These are phyloP conservation scores for Notocelia uddmanniana DNA, from an alignment of 2,888 invertebrate genomes.

Conservation along the genomic window DNA sequence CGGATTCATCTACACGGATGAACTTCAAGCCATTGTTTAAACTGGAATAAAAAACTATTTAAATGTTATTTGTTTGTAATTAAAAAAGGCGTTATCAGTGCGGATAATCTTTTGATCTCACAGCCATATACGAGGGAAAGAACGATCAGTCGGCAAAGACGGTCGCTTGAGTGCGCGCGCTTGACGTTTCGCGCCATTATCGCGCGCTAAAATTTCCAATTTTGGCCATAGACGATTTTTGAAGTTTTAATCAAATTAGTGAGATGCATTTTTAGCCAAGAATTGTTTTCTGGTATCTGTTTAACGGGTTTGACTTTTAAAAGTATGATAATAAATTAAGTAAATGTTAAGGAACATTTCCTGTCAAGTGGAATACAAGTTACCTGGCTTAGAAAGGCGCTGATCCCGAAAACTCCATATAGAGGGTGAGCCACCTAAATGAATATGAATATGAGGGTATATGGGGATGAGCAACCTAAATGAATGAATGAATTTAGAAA, in stretches of 20 bases:
- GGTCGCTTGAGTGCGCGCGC: conserved; percentile 25
- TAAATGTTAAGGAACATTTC: neutral
- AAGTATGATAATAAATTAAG: neutral
- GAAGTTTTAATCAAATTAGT: neutral
- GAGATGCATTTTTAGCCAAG: neutral
- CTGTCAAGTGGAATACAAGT: neutral
- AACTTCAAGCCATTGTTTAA: conserved; percentile 32
- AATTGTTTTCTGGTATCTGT: neutral
- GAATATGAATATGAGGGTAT: neutral
- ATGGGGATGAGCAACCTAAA: too few relatives aligned
- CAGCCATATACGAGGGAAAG: conserved; percentile 26
- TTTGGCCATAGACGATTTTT: neutral
- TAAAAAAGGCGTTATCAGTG: conserved; percentile 41
- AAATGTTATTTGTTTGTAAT: conserved; percentile 45
- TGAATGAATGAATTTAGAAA: too few relatives aligned
- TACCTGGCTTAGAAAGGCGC: neutral
- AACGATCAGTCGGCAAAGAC: conserved; percentile 24
- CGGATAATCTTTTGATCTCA: conserved; percentile 43
- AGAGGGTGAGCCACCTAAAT: neutral
- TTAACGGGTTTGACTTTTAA: neutral
- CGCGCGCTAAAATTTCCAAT: neutral
- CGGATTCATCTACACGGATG: conserved; percentile 34
- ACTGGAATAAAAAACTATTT: conserved; percentile 29
- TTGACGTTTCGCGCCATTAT: conserved; percentile 1
- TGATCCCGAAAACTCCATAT: neutral